A percentile compares a stretch with the other conserved stretches of the same genome.
phyloP scores from a whole-genome alignment of 2,797 vertebrate genomes.

The Chelonia mydas region DNA sequence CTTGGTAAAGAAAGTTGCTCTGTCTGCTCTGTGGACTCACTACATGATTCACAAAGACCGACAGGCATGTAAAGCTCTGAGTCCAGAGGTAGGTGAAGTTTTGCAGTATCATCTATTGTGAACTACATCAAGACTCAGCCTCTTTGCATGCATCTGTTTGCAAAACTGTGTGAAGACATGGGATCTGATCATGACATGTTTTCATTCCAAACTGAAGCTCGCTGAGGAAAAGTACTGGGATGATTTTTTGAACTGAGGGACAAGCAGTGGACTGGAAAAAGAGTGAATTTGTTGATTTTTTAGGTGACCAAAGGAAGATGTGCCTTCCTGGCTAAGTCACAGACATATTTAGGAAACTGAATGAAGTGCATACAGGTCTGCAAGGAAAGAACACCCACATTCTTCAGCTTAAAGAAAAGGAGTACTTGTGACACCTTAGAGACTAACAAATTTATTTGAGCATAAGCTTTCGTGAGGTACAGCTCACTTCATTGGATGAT shows the following conservation, averaged over 20 bases:
- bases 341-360: not conserved
- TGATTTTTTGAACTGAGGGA: not conserved
- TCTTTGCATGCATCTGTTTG: not conserved
- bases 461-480: no score
- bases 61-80: not conserved
- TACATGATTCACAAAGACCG: not conserved
- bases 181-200: not conserved
- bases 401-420: not conserved
- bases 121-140: not conserved
- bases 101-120: not conserved
- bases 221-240: not conserved
- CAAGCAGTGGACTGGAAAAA: not conserved
- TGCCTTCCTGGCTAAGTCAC: not conserved
- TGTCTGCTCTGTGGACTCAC: not conserved
- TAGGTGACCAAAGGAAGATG: not conserved
- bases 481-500: not conserved
- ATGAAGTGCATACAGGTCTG: not conserved
- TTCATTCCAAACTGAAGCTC: not conserved
- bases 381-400: not conserved
- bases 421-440: no score
- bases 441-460: no score
- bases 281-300: not conserved
- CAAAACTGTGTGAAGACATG: not conserved
- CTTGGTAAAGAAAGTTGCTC: not conserved
- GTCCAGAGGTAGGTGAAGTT: not conserved